Evolutionary conservation across 2,113 vertebrate genomes (phyloP).

Genomic region (Daphoenositta chrysoptera): DNA sequence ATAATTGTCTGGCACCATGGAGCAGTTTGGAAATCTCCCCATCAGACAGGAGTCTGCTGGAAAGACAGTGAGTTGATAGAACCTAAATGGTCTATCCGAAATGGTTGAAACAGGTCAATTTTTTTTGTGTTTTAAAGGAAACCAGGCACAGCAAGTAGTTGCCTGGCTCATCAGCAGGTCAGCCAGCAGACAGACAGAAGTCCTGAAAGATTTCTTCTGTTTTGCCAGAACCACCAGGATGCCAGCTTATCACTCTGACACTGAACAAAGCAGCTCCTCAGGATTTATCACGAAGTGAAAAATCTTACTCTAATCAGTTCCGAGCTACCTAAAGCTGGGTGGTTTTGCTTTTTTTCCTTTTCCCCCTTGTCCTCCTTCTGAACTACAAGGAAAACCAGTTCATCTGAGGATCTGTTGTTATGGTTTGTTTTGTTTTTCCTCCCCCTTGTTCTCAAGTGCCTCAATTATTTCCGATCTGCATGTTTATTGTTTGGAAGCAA

Average conservation of each 20-base stretch:
- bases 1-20: neutral
- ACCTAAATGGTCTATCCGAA: neutral
- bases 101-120: neutral
- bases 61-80: neutral
- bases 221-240: neutral
- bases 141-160: neutral
- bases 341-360: neutral
- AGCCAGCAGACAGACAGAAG: neutral
- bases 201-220: neutral
- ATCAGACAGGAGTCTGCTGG: neutral
- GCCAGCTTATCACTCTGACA: neutral
- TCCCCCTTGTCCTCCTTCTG: neutral
- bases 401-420: neutral
- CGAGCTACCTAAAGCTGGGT: neutral
- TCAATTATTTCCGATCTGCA: conserved; percentile 35
- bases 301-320: neutral
- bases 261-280: neutral
- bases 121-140: neutral
- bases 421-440: conserved; percentile 28
- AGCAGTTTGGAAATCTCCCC: neutral
- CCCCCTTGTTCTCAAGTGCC: conserved; percentile 8
- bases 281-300: neutral
- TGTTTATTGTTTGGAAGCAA: conserved; percentile 25
- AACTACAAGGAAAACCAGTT: neutral
- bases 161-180: neutral